Conservation (phyloP, 2,888 invertebrate genomes). For the Leucophora obtusa region DNA sequence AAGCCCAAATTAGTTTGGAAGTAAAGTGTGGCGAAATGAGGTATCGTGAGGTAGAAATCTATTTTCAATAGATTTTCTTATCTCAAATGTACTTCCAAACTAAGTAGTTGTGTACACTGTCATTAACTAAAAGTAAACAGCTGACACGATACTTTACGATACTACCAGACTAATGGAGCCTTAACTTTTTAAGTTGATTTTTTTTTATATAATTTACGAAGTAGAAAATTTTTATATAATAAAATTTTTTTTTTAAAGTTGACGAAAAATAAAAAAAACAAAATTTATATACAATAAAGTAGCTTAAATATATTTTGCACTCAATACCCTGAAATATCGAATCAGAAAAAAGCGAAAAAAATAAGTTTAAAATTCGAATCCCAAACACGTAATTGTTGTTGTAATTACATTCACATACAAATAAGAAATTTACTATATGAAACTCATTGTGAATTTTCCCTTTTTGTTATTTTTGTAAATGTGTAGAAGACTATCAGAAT, state of each 20-base stretch:
- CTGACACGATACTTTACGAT: too few species aligned
- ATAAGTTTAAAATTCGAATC: constrained; percentile 28
- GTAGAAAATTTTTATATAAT: background rate
- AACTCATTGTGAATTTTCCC: constrained; percentile 30
- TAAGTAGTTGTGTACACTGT: too few species aligned
- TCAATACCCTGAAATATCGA: constrained; percentile 3
- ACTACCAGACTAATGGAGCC: too few species aligned
- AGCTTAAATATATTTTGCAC: constrained; percentile 54
- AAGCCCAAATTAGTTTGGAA: too few species aligned
- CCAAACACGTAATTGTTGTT: constrained; percentile 46
- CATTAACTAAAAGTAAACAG: too few species aligned
- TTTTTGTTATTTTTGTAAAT: constrained; percentile 34
- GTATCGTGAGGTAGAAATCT: too few species aligned
- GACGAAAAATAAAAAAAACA: background rate
- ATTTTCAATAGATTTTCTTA: too few species aligned
- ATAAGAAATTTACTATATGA: constrained; percentile 6
- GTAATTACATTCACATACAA: constrained; percentile 35
- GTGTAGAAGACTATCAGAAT: constrained; percentile 53
- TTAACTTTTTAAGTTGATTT: background rate
- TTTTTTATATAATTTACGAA: constrained; percentile 5
- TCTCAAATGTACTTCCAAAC: too few species aligned
- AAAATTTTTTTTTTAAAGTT: too few species aligned
- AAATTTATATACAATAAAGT: constrained; percentile 33
- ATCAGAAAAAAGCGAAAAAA: background rate
- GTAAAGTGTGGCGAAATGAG: too few species aligned